Percentiles rank a stretch among this genome's conserved stretches.
These are phyloP conservation scores for Pipa parva DNA, from an alignment of 2,113 vertebrate genomes.

Conservation along the genomic window DNA sequence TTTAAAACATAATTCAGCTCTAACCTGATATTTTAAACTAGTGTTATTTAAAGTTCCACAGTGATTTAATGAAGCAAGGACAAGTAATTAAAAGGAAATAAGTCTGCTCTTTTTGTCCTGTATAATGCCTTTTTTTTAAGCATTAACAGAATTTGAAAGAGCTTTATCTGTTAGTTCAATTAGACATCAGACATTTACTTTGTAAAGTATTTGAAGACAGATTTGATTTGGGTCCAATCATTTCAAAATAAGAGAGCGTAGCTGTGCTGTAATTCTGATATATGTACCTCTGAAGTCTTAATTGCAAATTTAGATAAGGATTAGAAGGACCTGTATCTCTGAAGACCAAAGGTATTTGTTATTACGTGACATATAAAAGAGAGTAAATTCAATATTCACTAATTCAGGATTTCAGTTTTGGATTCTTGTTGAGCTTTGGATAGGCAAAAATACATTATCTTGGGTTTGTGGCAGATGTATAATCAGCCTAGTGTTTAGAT, in stretches of 20 bases:
- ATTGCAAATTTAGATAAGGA: slow-evolving; percentile 76
- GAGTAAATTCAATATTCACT: slow-evolving; percentile 63
- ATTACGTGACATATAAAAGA: slow-evolving; percentile 63
- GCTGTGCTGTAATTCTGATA: slow-evolving; percentile 59
- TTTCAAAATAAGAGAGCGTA: slow-evolving; percentile 66
- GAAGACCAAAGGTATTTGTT: slow-evolving; percentile 70
- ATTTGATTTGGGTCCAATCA: slow-evolving; percentile 64
- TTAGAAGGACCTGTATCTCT: slow-evolving; percentile 66
- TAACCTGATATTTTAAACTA: no score
- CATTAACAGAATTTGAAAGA: slow-evolving; percentile 56
- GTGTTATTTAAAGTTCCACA: background rate
- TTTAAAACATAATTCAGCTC: no score
- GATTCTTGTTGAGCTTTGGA: slow-evolving; percentile 59
- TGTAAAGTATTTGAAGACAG: slow-evolving; percentile 64
- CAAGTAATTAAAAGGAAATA: slow-evolving; percentile 41
- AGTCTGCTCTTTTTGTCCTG: slow-evolving; percentile 30
- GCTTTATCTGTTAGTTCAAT: slow-evolving; percentile 63
- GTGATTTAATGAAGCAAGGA: slow-evolving; percentile 39
- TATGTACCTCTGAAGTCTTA: slow-evolving; percentile 72
- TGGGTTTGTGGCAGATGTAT: slow-evolving; percentile 21
- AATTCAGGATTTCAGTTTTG: slow-evolving; percentile 59
- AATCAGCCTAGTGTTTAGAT: slow-evolving; percentile 44
- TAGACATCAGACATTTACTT: slow-evolving; percentile 67
- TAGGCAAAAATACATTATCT: background rate
- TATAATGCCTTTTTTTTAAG: slow-evolving; percentile 46